Evolutionary conservation across 2,888 invertebrate species (phyloP).

Genomic region (Athalia circularis): DNA sequence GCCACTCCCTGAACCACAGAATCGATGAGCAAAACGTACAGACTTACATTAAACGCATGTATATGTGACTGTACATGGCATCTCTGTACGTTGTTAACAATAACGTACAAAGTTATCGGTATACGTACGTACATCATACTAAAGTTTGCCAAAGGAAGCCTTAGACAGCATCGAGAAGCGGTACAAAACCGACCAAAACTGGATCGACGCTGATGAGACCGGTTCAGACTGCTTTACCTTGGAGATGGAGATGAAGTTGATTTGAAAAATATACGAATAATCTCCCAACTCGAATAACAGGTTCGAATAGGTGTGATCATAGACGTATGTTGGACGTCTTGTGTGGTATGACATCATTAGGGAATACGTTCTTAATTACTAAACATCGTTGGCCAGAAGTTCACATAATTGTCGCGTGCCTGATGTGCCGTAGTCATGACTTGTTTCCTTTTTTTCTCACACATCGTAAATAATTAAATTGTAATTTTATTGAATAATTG

Average conservation of each 20-base stretch:
- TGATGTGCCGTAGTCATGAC: no score
- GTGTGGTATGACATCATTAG: not conserved
- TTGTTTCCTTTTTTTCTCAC: no score
- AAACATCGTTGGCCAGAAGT: no score
- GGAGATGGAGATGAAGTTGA: constrained; percentile 27
- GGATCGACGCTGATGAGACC: constrained; percentile 32
- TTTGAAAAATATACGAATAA: constrained; percentile 7
- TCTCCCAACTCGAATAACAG: constrained; percentile 9
- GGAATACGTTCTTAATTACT: not conserved
- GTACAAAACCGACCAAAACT: constrained; percentile 41
- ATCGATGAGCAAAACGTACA: not conserved
- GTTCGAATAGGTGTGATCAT: constrained; percentile 32
- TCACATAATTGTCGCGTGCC: no score
- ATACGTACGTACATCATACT: not conserved
- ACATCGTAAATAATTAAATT: no score
- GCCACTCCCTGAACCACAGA: constrained; percentile 10
- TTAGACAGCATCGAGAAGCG: constrained; percentile 40
- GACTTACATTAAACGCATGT: not conserved
- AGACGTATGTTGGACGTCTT: not conserved
- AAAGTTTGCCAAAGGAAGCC: not conserved
- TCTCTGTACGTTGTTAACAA: no score
- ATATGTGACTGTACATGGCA: not conserved
- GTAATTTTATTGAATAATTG: no score
- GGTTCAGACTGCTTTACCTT: not conserved
- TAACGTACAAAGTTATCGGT: not conserved